Conservation (phyloP, 2,113 vertebrate genomes). For the Ploceus nigricollis region DNA sequence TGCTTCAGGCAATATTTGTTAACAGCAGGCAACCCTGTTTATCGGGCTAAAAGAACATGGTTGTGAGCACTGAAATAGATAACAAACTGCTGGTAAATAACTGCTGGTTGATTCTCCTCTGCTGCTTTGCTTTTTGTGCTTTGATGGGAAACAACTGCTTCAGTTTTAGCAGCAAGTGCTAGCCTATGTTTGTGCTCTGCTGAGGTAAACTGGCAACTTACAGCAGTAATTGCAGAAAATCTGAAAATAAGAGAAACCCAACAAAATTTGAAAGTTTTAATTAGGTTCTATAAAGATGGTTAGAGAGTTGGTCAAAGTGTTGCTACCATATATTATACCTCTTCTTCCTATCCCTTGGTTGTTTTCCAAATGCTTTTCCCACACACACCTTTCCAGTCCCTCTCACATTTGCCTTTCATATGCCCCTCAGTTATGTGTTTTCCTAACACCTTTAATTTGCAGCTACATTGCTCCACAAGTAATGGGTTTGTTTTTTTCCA, state of each 20-base stretch:
- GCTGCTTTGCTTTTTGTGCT: conserved; percentile 16
- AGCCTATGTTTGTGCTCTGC: background rate
- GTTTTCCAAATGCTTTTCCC: background rate
- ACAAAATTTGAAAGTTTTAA: background rate
- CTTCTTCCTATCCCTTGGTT: background rate
- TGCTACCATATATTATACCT: background rate
- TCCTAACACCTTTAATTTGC: conserved; percentile 25
- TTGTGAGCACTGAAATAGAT: background rate
- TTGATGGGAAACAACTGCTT: conserved; percentile 5
- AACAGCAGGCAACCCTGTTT: conserved; percentile 42
- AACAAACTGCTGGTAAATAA: conserved; percentile 12
- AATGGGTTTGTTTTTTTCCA: conserved; percentile 24
- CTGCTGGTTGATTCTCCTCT: background rate
- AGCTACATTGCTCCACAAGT: conserved; percentile 23
- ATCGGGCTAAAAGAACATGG: background rate
- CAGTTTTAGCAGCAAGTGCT: background rate
- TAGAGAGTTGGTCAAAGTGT: background rate
- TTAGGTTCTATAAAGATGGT: background rate
- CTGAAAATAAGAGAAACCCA: background rate
- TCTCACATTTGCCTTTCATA: conserved; percentile 23
- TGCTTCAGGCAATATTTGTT: conserved; percentile 29
- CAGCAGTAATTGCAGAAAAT: background rate
- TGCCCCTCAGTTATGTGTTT: conserved; percentile 2
- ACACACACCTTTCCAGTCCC: background rate
- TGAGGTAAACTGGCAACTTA: background rate